Percentiles rank a stretch among this genome's conserved stretches.
phyloP scores from a whole-genome alignment of 1,140 invertebrate genomes.

The Scaptomyza montana region DNA sequence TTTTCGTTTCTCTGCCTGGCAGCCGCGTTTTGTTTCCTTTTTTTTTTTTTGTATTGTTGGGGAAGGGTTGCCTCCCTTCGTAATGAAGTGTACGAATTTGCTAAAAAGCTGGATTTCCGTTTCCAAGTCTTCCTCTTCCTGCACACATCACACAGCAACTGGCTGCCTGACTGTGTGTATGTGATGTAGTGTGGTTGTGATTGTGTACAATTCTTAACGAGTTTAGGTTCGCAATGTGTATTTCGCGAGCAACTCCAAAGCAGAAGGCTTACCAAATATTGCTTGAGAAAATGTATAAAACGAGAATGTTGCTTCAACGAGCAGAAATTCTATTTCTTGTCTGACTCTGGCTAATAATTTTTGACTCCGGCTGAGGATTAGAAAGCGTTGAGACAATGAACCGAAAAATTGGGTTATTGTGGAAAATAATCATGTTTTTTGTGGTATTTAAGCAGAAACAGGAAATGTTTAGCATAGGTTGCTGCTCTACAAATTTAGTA shows the following conservation, averaged over 20 bases:
- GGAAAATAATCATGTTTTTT: background rate
- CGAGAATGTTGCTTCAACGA: conserved; percentile 4
- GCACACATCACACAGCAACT: background rate
- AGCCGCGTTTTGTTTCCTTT: conserved; percentile 49
- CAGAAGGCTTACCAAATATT: conserved; percentile 36
- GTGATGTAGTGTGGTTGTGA: conserved; percentile 13
- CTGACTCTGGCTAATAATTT: background rate
- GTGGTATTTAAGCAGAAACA: too few species aligned
- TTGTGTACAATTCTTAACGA: conserved; percentile 40
- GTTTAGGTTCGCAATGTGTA: conserved; percentile 36
- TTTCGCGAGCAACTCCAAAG: conserved; percentile 1
- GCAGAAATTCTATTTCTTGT: background rate
- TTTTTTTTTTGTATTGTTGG: background rate
- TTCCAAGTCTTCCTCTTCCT: conserved; percentile 45
- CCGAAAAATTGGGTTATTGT: conserved; percentile 28
- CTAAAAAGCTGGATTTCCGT: conserved; percentile 59
- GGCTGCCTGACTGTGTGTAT: background rate
- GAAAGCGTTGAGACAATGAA: background rate
- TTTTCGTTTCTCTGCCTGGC: conserved; percentile 47
- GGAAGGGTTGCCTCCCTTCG: conserved; percentile 4
- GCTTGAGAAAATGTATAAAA: conserved; percentile 35
- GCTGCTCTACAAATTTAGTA: background rate
- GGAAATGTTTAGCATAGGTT: too few species aligned
- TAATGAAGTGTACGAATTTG: conserved; percentile 60
- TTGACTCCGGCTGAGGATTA: conserved; percentile 2